Evolutionary conservation across 2,797 vertebrate species (phyloP).

Genomic region (Xerus rutilus): DNA sequence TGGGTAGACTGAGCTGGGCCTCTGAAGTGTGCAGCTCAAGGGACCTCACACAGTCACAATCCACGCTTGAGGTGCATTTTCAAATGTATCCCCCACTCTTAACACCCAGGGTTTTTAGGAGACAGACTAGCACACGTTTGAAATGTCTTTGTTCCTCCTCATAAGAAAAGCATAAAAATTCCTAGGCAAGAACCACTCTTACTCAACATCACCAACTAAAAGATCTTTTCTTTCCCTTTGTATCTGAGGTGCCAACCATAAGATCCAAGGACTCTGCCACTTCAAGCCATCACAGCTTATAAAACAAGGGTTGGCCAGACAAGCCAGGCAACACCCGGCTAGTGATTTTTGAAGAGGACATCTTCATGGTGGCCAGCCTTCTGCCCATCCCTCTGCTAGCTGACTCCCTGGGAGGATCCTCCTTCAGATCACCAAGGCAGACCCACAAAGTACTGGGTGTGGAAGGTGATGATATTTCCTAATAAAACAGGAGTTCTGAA

Average conservation of each 20-base stretch:
- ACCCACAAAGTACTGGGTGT: background rate
- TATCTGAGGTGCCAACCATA: background rate
- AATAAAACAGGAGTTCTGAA: background rate
- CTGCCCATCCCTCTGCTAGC: too few relatives aligned
- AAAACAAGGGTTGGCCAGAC: conserved; percentile 12
- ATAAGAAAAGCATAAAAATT: background rate
- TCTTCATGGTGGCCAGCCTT: background rate
- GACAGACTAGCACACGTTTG: background rate
- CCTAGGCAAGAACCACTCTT: background rate
- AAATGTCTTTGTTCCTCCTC: conserved; percentile 20
- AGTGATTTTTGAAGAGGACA: background rate
- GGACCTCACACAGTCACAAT: background rate
- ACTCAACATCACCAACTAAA: background rate
- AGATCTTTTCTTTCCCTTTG: background rate
- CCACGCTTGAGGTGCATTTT: background rate
- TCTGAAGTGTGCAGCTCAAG: background rate
- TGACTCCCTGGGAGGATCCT: background rate
- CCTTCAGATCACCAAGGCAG: background rate
- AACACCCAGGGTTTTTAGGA: background rate
- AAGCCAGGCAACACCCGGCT: background rate
- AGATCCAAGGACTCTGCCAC: background rate
- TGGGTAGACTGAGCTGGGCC: background rate
- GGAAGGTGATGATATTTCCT: background rate
- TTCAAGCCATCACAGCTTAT: background rate
- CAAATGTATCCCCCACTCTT: background rate